These are phyloP conservation scores for Patagioenas fasciata DNA, from an alignment of 2,113 vertebrate species.

Conservation along the genomic window DNA sequence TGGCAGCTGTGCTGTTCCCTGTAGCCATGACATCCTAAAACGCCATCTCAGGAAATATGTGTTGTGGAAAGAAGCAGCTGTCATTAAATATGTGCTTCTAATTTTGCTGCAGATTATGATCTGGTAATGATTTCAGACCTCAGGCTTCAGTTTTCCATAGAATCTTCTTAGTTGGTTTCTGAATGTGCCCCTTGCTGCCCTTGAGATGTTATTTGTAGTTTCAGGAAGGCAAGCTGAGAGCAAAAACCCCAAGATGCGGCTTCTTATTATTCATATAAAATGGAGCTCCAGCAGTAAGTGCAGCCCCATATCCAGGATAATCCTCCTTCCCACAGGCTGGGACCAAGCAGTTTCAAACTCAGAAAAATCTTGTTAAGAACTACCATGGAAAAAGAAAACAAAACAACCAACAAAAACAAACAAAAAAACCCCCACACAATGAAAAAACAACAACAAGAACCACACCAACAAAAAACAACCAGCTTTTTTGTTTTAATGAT, in stretches of 20 bases:
- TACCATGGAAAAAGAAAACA: slow-evolving; percentile 14
- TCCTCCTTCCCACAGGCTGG: neutral
- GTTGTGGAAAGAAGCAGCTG: neutral
- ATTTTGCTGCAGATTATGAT: neutral
- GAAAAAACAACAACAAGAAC: too few species aligned
- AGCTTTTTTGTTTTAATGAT: slow-evolving; percentile 46
- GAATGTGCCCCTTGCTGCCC: neutral
- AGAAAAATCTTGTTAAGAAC: slow-evolving; percentile 37
- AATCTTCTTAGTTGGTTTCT: neutral
- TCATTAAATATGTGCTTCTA: neutral
- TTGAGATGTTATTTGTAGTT: neutral
- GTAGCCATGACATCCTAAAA: neutral
- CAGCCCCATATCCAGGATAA: neutral
- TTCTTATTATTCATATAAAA: neutral
- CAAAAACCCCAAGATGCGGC: neutral
- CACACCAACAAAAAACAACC: too few species aligned
- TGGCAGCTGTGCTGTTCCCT: neutral
- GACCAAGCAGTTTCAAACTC: slow-evolving; percentile 23
- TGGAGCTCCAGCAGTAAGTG: neutral
- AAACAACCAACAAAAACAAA: too few species aligned
- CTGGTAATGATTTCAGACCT: neutral
- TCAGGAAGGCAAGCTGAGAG: neutral
- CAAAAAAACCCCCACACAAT: too few species aligned
- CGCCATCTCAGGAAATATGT: neutral
- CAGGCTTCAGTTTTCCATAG: neutral